A percentile compares a stretch with the other conserved stretches of the same genome.
phyloP scores from a whole-genome alignment of 2,113 vertebrate species.

The Ovibos moschatus region DNA sequence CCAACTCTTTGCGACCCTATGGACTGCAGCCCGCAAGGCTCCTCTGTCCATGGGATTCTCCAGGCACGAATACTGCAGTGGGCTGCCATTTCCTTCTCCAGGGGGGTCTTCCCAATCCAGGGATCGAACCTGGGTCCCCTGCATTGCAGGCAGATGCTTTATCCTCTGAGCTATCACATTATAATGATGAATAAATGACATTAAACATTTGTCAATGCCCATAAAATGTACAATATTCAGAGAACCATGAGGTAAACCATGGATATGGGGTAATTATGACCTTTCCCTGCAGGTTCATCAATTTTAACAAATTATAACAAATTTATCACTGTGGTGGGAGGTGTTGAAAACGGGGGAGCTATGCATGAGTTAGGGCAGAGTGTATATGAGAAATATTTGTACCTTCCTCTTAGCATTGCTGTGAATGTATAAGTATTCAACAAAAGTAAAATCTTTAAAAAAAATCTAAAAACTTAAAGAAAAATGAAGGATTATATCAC shows the following conservation, averaged over 20 bases:
- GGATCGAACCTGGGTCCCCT: no score
- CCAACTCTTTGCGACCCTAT: no score
- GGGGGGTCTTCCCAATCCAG: no score
- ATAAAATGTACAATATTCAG: background rate
- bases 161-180: background rate
- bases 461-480: background rate
- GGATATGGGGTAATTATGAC: background rate
- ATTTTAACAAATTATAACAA: background rate
- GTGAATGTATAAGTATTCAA: background rate
- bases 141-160: no score
- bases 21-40: no score
- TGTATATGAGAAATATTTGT: background rate
- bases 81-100: no score
- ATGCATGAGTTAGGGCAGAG: background rate
- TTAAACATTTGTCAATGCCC: background rate
- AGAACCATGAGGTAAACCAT: background rate
- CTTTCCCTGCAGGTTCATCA: background rate
- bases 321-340: background rate
- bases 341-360: background rate
- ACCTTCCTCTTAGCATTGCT: background rate
- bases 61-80: no score
- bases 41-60: no score
- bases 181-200: background rate
- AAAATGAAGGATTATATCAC: background rate
- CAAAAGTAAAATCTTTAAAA: background rate